phyloP scores from a whole-genome alignment of 2,888 invertebrate species.

The Himalopsyche anomala region DNA sequence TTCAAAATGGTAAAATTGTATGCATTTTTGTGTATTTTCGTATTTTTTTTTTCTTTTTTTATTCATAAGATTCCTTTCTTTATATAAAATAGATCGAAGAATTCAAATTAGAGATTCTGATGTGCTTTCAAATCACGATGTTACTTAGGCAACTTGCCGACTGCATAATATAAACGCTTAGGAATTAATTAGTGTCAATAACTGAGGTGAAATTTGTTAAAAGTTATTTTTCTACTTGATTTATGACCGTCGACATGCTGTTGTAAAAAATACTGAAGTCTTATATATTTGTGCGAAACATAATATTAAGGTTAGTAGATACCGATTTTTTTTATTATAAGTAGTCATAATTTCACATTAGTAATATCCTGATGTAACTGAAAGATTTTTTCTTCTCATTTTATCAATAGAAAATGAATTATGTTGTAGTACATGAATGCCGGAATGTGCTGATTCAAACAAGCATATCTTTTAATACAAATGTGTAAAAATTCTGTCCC shows the following conservation, averaged over 20 bases:
- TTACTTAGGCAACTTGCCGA: background rate
- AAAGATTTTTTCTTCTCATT: too few relatives aligned
- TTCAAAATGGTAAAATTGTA: background rate
- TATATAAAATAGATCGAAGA: background rate
- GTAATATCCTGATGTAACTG: background rate
- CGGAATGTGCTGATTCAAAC: too few relatives aligned
- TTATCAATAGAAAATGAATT: too few relatives aligned
- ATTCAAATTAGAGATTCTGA: background rate
- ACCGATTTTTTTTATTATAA: conserved; percentile 17
- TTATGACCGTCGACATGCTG: conserved; percentile 1
- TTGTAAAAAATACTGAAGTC: conserved; percentile 22
- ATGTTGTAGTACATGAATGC: too few relatives aligned
- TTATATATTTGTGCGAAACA: background rate
- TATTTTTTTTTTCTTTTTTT: background rate
- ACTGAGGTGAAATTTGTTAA: conserved; percentile 17
- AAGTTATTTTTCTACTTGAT: conserved; percentile 42
- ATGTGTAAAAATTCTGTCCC: too few relatives aligned
- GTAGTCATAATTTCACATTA: background rate
- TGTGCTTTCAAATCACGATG: background rate
- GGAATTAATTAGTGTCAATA: conserved; percentile 31
- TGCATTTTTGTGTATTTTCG: background rate
- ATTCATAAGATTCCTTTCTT: background rate
- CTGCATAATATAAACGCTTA: conserved; percentile 4
- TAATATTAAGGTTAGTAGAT: background rate
- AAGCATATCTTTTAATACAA: too few relatives aligned